Conservation (phyloP, 53 echinoderm and acorn worm species). For the Glandiceps talaboti region DNA sequence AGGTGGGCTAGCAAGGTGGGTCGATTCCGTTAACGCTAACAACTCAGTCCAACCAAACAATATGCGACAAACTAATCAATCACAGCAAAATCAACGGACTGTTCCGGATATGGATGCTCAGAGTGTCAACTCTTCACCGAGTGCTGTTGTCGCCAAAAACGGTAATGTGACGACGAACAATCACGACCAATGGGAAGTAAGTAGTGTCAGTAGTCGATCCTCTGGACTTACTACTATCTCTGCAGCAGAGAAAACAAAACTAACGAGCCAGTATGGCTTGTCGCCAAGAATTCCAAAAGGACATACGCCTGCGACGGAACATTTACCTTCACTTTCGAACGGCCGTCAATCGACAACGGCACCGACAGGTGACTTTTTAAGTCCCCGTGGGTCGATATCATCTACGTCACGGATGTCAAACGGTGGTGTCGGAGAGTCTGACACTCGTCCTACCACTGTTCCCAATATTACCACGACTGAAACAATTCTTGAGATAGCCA, state of each 20-base stretch:
- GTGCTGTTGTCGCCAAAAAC: not conserved
- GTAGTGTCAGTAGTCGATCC: not conserved
- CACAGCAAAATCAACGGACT: not conserved
- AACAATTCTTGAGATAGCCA: not conserved
- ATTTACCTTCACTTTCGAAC: not conserved
- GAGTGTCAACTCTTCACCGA: not conserved
- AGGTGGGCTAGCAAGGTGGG: not conserved
- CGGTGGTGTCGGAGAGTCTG: not conserved
- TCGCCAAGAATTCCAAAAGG: not conserved
- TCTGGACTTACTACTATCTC: not conserved
- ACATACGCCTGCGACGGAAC: not conserved
- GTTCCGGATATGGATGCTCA: not conserved
- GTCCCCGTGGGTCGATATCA: not conserved
- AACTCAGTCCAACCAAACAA: not conserved
- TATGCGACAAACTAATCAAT: not conserved
- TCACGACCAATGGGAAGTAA: not conserved
- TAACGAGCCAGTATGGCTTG: not conserved
- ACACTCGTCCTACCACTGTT: not conserved
- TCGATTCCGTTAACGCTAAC: not conserved
- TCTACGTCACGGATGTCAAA: no score
- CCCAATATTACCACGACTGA: not conserved
- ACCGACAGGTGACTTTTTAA: not conserved
- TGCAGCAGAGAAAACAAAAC: not conserved
- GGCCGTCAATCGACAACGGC: not conserved
- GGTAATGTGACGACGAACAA: not conserved